Evolutionary conservation across 2,888 invertebrate genomes (phyloP).

Genomic region (Caradrina kadenii): DNA sequence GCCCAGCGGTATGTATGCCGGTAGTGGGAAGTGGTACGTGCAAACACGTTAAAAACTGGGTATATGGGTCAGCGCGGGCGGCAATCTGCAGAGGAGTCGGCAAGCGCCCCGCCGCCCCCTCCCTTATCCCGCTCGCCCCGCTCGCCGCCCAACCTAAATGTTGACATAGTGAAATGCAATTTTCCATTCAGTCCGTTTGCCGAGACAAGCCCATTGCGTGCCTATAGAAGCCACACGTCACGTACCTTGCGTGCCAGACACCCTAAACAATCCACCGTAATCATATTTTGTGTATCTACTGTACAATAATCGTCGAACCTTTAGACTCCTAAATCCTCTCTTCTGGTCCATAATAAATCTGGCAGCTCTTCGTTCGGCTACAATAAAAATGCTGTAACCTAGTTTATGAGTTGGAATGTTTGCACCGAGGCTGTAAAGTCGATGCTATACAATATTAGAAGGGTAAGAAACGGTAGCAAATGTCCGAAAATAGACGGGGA

Average conservation of each 20-base stretch:
- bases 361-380: slow-evolving; percentile 22
- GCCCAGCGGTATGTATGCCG: slow-evolving; percentile 1
- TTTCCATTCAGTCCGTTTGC: slow-evolving; percentile 63
- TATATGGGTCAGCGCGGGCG: slow-evolving; percentile 62
- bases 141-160: slow-evolving; percentile 34
- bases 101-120: slow-evolving; percentile 10
- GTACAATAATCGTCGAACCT: not conserved
- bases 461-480: slow-evolving; percentile 28
- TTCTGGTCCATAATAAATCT: slow-evolving; percentile 32
- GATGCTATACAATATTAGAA: slow-evolving; percentile 34
- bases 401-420: slow-evolving; percentile 42
- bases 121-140: not conserved
- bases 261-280: not conserved
- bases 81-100: slow-evolving; percentile 56
- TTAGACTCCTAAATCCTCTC: not conserved
- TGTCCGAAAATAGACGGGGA: slow-evolving; percentile 7
- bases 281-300: slow-evolving; percentile 20
- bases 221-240: slow-evolving; percentile 12
- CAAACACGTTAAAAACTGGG: slow-evolving; percentile 61
- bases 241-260: not conserved
- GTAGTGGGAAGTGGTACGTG: slow-evolving; percentile 28
- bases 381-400: slow-evolving; percentile 47
- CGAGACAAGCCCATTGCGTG: slow-evolving; percentile 29
- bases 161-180: slow-evolving; percentile 73
- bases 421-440: slow-evolving; percentile 33